These are phyloP conservation scores for Myotis brandtii DNA, from an alignment of 2,113 vertebrate genomes.

Conservation along the genomic window DNA sequence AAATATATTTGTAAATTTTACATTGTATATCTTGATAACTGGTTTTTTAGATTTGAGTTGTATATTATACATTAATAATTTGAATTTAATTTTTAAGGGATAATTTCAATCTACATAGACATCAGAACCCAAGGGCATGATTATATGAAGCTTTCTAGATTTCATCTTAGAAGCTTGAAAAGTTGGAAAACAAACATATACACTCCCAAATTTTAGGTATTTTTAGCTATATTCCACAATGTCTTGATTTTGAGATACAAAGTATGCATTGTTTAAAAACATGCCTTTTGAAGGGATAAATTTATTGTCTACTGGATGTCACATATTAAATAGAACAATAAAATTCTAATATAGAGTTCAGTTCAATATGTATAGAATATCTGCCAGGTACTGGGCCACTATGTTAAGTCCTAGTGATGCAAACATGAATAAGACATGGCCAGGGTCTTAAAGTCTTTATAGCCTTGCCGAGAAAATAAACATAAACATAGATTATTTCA, in stretches of 20 bases:
- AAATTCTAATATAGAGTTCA: background rate
- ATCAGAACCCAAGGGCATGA: background rate
- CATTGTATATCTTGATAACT: background rate
- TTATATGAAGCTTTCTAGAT: background rate
- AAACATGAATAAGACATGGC: background rate
- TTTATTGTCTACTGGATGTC: background rate
- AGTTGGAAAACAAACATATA: background rate
- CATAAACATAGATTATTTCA: background rate
- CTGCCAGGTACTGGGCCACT: background rate
- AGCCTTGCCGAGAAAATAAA: background rate
- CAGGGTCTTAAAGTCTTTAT: background rate
- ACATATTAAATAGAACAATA: background rate
- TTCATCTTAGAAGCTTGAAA: background rate
- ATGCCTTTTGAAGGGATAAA: background rate
- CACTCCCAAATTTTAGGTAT: background rate
- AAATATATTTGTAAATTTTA: conserved; percentile 20
- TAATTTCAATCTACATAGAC: background rate
- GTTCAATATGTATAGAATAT: background rate
- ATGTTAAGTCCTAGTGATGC: background rate
- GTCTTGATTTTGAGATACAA: conserved; percentile 23
- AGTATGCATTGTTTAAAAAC: background rate
- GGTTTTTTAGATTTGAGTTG: background rate
- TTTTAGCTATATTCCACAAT: background rate
- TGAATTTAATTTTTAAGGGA: background rate
- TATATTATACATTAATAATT: background rate